Percentiles rank a stretch among this genome's conserved stretches.
Evolutionary conservation across 2,888 invertebrate genomes (phyloP).

Genomic region (Geophilus truncorum): DNA sequence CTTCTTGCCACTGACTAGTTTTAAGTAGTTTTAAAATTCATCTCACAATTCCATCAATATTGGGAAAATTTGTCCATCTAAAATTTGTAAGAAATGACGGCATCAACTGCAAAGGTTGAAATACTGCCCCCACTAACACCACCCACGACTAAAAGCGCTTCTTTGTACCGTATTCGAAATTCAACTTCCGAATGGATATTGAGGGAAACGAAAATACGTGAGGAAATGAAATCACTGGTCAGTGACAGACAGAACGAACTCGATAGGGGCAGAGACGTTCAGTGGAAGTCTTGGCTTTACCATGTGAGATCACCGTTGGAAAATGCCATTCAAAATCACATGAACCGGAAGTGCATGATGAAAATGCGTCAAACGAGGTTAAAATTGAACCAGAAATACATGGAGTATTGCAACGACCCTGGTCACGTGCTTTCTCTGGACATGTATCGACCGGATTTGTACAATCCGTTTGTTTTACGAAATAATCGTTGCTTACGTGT

Average conservation of each 20-base stretch:
- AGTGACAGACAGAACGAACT: neutral
- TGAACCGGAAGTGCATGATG: neutral
- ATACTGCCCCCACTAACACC: too few relatives aligned
- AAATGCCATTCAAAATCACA: neutral
- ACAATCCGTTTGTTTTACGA: neutral
- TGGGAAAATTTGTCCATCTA: too few relatives aligned
- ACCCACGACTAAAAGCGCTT: too few relatives aligned
- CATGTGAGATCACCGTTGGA: neutral
- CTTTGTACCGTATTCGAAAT: too few relatives aligned
- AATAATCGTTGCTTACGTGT: neutral
- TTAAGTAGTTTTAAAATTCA: too few relatives aligned
- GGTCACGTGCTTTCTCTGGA: neutral
- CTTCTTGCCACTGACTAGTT: too few relatives aligned
- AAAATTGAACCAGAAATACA: neutral
- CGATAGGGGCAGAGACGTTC: neutral
- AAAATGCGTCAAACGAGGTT: neutral
- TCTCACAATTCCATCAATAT: too few relatives aligned
- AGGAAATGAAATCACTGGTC: too few relatives aligned
- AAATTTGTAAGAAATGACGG: too few relatives aligned
- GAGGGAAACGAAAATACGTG: too few relatives aligned
- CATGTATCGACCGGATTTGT: neutral
- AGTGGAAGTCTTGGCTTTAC: neutral
- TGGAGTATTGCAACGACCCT: neutral
- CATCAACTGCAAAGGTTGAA: too few relatives aligned
- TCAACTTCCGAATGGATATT: too few relatives aligned